Evolutionary conservation across 2,888 invertebrate genomes (phyloP), one percentile per base, ranked within the genome.

Genomic region (Argyresthia goedartella): DNA sequence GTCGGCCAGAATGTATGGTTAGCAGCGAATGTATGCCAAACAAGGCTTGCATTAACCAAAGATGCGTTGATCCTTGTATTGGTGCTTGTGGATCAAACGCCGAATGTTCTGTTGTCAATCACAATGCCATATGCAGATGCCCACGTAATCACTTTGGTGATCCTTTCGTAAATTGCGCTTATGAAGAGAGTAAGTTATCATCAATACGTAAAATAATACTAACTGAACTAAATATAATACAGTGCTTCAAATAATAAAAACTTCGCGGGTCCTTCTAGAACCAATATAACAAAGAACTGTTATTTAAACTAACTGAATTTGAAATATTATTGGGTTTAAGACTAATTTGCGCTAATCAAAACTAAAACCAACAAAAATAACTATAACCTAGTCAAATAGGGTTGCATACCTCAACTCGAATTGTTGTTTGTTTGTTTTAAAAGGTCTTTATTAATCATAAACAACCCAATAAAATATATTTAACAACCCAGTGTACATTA

Each of bases 81-180:
- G 93, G 93, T 56, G 91, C 93, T n/a, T 96, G 96, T 69, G 95
- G 95, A 33, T 81, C 89, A 55, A 92, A 93, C 77, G 94, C 95
- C 2, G 89, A 92, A 59, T 96, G 96, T 70, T 91, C 91, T 61
- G 94, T 94, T 13, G 91, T 95, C 49, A 94, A 94, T 74, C 96
- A 96, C 71, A 94, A 93, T 72, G 94, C 95, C 43, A 90, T 94
- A 57, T 96, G 96, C 80, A 93, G 92, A 71, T 96, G 96, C 73
- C 89, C 90, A 51, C 81, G 89, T 58, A 92, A 92, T 60, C 92
- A 89, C 71, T 89, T 88, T 41, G 96, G 96, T 52, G 95, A 96
- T 87, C 95, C 96, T 54, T 94, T 95, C 69, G 85, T 91, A 53
- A 89, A 91, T 64, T 95, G 95, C 68, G 68, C 89, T 43, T 82